These are phyloP conservation scores for Trichoplusia ni DNA, from an alignment of 1,140 invertebrate species.

Conservation along the genomic window DNA sequence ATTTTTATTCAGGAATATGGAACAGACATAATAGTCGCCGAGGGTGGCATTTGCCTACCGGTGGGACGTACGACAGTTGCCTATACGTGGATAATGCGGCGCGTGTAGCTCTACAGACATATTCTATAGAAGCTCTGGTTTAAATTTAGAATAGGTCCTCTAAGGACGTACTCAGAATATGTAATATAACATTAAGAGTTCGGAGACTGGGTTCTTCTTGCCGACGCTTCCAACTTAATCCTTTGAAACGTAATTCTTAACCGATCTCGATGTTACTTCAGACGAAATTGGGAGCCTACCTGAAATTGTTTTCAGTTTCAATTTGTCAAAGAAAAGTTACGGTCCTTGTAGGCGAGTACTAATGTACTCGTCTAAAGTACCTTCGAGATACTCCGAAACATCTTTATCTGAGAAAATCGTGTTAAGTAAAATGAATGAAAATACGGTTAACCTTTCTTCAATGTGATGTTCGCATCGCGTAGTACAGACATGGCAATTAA, in stretches of 20 bases:
- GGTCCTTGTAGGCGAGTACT: too few relatives aligned
- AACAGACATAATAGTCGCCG: neutral
- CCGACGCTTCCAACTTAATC: too few relatives aligned
- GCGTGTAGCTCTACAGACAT: neutral
- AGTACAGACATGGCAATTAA: constrained; percentile 1
- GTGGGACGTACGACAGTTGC: neutral
- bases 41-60: neutral
- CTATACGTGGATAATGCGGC: neutral
- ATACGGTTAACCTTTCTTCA: too few relatives aligned
- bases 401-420: too few relatives aligned
- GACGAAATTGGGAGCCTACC: neutral
- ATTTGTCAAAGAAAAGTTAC: too few relatives aligned
- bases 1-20: neutral
- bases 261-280: neutral
- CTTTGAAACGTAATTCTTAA: constrained; percentile 1
- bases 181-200: neutral
- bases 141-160: constrained; percentile 9
- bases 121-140: neutral
- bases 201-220: neutral
- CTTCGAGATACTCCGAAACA: too few relatives aligned
- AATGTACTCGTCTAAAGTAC: too few relatives aligned
- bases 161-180: neutral
- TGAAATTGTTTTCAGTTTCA: neutral
- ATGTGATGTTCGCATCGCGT: neutral
- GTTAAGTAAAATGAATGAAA: too few relatives aligned